phyloP scores from a whole-genome alignment of 2,113 vertebrate genomes.

The Engystomops pustulosus region DNA sequence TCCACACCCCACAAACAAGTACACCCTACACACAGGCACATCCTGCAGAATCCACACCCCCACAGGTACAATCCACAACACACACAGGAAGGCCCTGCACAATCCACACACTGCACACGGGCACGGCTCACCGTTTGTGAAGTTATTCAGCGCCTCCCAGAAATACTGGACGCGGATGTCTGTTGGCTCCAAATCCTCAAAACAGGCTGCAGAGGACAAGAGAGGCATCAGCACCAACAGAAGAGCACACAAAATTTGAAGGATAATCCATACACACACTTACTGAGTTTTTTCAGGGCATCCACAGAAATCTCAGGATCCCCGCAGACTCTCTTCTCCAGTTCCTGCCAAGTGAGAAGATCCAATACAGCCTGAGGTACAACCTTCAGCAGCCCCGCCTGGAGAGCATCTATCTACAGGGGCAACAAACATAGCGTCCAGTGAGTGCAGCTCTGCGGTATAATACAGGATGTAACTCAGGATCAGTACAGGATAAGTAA shows the following conservation, averaged over 20 bases:
- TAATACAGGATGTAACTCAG: no score
- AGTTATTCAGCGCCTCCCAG: slow-evolving; percentile 96
- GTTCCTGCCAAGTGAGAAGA: slow-evolving; percentile 95
- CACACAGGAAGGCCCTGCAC: no score
- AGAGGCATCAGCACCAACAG: not conserved
- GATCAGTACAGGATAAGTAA: no score
- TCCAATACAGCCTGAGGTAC: slow-evolving; percentile 96
- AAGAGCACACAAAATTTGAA: not conserved
- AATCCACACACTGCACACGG: no score
- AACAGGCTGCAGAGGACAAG: slow-evolving; percentile 79
- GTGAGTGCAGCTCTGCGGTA: not conserved
- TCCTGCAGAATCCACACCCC: no score
- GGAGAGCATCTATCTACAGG: slow-evolving; percentile 88
- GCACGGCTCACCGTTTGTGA: slow-evolving; percentile 97
- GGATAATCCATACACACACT: slow-evolving; percentile 40
- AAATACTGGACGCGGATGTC: slow-evolving; percentile 91
- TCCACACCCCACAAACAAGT: not conserved
- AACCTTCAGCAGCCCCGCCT: slow-evolving; percentile 92
- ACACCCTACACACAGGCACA: not conserved
- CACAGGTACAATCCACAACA: no score
- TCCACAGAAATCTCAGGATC: slow-evolving; percentile 97
- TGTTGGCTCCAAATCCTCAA: slow-evolving; percentile 90
- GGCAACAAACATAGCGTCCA: not conserved
- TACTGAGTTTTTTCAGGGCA: slow-evolving; percentile 89
- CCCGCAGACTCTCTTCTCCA: slow-evolving; percentile 96